Conservation (phyloP, 1,140 invertebrate genomes). For the Proctacanthus coquilletti region DNA sequence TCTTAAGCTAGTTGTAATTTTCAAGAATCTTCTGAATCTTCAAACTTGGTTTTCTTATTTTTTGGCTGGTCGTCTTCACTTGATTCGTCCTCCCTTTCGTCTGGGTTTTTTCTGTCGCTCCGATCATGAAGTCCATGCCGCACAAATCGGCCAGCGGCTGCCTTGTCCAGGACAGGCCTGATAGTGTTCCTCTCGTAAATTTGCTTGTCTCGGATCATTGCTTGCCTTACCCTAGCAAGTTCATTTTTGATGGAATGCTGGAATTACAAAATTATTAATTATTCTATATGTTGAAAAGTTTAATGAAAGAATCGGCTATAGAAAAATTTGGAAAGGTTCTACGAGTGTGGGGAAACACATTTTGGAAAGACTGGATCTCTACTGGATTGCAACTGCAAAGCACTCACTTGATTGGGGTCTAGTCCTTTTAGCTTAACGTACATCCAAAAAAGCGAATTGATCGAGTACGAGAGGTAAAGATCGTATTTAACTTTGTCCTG, state of each 20-base stretch:
- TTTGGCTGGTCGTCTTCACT: not conserved
- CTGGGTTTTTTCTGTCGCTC: constrained; percentile 13
- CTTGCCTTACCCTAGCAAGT: constrained; percentile 36
- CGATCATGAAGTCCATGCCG: constrained; percentile 38
- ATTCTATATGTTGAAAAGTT: not conserved
- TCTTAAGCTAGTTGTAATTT: too few relatives aligned
- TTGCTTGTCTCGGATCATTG: constrained; percentile 40
- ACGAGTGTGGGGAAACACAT: too few relatives aligned
- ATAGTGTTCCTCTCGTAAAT: constrained; percentile 36
- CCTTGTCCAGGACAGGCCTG: constrained; percentile 36
- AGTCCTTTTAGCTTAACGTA: constrained; percentile 37
- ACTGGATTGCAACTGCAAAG: not conserved
- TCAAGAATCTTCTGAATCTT: too few relatives aligned
- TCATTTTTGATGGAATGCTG: constrained; percentile 38
- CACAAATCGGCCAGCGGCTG: constrained; percentile 40
- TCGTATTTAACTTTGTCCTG: constrained; percentile 42
- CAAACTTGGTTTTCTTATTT: too few relatives aligned
- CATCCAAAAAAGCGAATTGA: constrained; percentile 44
- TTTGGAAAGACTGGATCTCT: too few relatives aligned
- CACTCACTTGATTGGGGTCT: constrained; percentile 31
- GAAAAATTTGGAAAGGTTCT: too few relatives aligned
- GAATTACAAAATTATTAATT: not conserved
- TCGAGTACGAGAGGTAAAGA: constrained; percentile 37
- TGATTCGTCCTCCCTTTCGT: not conserved
- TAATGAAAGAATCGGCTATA: too few relatives aligned